Percentiles rank a stretch among this genome's conserved stretches.
Evolutionary conservation across 2,888 invertebrate genomes (phyloP).

Genomic region (Resseliella maxima): DNA sequence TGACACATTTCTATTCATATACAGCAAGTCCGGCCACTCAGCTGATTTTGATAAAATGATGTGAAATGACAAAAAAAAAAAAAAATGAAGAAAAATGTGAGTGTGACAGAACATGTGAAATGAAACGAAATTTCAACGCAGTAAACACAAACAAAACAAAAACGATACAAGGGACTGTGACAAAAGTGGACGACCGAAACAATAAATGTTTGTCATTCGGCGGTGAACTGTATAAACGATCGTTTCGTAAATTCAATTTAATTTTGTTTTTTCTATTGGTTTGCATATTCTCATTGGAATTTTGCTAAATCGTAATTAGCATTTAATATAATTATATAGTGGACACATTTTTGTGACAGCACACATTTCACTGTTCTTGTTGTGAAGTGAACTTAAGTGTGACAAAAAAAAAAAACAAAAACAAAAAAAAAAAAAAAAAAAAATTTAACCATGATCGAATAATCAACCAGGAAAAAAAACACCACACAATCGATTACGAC

Average conservation of each 20-base stretch:
- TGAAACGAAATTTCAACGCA: background rate
- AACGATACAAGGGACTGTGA: background rate
- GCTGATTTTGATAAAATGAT: slow-evolving; percentile 40
- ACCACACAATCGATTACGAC: background rate
- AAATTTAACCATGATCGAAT: background rate
- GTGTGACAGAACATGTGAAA: background rate
- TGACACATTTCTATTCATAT: slow-evolving; percentile 6
- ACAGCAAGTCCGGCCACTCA: background rate
- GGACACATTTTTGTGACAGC: background rate
- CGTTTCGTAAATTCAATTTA: background rate
- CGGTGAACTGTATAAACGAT: background rate
- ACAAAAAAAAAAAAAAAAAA: no score
- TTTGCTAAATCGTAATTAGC: slow-evolving; percentile 4
- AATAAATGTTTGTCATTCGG: slow-evolving; percentile 20
- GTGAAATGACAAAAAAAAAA: background rate
- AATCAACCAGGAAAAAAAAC: background rate
- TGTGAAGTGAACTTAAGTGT: background rate
- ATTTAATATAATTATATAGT: background rate
- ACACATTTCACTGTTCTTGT: no score
- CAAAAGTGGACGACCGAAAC: background rate
- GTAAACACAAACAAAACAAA: background rate
- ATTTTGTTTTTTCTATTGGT: no score
- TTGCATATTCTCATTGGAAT: background rate
- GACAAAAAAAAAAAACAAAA: background rate
- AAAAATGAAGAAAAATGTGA: background rate